These are phyloP conservation scores for Dynastes tityus DNA, from an alignment of 2,888 invertebrate species.

Conservation along the genomic window DNA sequence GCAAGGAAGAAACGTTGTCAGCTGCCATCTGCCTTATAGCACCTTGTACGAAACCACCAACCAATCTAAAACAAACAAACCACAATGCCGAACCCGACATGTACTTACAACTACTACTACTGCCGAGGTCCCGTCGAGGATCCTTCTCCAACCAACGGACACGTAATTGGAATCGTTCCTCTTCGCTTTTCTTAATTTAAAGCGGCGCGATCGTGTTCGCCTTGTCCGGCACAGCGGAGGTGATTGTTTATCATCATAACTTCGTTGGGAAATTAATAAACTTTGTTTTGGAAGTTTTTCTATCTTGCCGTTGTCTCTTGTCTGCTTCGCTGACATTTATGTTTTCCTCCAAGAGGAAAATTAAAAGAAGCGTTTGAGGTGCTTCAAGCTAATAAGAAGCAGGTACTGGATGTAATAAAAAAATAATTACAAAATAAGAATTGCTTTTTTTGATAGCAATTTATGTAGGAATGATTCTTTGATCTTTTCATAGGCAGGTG, in stretches of 20 bases:
- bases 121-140: neutral
- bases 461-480: neutral
- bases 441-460: too few relatives aligned
- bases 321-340: too few relatives aligned
- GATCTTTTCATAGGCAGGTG: neutral
- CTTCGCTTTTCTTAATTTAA: constrained; percentile 16
- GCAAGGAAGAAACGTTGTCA: constrained; percentile 36
- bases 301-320: neutral
- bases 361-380: too few relatives aligned
- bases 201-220: constrained; percentile 2
- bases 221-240: constrained; percentile 3
- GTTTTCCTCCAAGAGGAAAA: too few relatives aligned
- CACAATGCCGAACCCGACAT: neutral
- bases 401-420: too few relatives aligned
- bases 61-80: constrained; percentile 9
- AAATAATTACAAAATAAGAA: too few relatives aligned
- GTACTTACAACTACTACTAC: neutral
- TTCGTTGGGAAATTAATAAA: constrained; percentile 10
- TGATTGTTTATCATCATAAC: constrained; percentile 17
- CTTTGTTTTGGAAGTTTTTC: constrained; percentile 8
- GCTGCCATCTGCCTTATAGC: constrained; percentile 22
- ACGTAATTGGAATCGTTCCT: constrained; percentile 17
- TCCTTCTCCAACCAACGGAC: neutral
- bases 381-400: too few relatives aligned
- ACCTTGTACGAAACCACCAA: neutral